Conservation (phyloP, 1,140 invertebrate genomes). For the Pemphigus obesinymphae region DNA sequence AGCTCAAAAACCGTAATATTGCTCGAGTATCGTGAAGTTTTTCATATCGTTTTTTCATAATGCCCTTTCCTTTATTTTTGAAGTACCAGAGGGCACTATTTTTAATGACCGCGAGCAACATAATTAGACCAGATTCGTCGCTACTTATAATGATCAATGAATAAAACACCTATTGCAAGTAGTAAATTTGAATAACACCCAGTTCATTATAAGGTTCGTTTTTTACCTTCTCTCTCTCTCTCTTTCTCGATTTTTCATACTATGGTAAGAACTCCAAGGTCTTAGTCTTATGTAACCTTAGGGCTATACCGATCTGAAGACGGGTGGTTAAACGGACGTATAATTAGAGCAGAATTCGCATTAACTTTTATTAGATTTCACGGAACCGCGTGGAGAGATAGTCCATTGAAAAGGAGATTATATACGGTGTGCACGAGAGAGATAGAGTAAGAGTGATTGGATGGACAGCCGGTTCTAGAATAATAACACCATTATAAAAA, state of each 20-base stretch:
- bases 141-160: slow-evolving; percentile 22
- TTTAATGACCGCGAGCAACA: neutral
- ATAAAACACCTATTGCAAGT: slow-evolving; percentile 7
- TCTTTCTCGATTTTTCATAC: neutral
- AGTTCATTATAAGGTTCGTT: neutral
- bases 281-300: slow-evolving; percentile 16
- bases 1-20: neutral
- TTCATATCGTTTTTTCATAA: neutral
- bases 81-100: neutral
- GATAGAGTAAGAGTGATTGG: neutral
- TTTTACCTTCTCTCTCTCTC: neutral
- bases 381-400: neutral
- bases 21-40: neutral
- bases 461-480: slow-evolving; percentile 23
- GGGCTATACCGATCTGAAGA: slow-evolving; percentile 23
- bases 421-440: neutral
- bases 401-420: neutral
- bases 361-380: slow-evolving; percentile 31
- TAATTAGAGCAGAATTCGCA: slow-evolving; percentile 32
- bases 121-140: slow-evolving; percentile 6
- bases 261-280: slow-evolving; percentile 8
- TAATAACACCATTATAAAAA: slow-evolving; percentile 13
- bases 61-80: neutral
- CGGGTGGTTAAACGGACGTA: slow-evolving; percentile 32
- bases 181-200: slow-evolving; percentile 20